A percentile compares a stretch with the other conserved stretches of the same genome.
Evolutionary conservation across 1,140 invertebrate species (phyloP).

Genomic region (Nephotettix cincticeps): DNA sequence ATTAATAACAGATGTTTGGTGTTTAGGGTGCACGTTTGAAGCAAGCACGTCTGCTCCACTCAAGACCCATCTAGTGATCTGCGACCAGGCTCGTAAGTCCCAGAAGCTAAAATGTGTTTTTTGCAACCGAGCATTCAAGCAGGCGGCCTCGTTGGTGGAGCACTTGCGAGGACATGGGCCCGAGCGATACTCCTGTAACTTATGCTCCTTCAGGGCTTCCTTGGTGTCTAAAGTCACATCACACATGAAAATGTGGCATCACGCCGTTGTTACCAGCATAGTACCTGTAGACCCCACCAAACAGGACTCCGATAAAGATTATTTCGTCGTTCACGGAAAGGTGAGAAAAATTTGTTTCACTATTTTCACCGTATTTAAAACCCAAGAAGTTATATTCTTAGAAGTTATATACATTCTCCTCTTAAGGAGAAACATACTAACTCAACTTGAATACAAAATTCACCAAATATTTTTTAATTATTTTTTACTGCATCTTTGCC

Average conservation of each 20-base stretch:
- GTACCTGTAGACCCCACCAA: not conserved
- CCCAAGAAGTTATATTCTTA: too few relatives aligned
- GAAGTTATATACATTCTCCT: too few relatives aligned
- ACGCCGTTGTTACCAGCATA: not conserved
- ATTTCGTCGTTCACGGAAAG: not conserved
- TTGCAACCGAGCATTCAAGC: not conserved
- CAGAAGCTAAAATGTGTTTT: not conserved
- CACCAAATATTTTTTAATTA: too few relatives aligned
- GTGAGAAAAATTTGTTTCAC: too few relatives aligned
- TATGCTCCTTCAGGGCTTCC: not conserved
- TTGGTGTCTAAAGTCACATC: not conserved
- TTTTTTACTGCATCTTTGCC: too few relatives aligned
- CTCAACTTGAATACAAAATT: too few relatives aligned
- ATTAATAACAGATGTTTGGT: not conserved
- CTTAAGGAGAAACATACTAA: too few relatives aligned
- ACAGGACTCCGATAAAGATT: not conserved
- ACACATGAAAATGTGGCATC: not conserved
- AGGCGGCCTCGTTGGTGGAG: not conserved
- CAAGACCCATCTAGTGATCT: not conserved
- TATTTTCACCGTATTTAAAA: too few relatives aligned
- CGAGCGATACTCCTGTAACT: not conserved
- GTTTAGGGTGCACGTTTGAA: not conserved
- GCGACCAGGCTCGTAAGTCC: not conserved
- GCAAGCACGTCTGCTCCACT: not conserved
- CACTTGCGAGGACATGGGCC: not conserved